Percentiles rank a stretch among this genome's conserved stretches.
Evolutionary conservation across 2,888 invertebrate genomes (phyloP).

Genomic region (Pterobdella sp.): DNA sequence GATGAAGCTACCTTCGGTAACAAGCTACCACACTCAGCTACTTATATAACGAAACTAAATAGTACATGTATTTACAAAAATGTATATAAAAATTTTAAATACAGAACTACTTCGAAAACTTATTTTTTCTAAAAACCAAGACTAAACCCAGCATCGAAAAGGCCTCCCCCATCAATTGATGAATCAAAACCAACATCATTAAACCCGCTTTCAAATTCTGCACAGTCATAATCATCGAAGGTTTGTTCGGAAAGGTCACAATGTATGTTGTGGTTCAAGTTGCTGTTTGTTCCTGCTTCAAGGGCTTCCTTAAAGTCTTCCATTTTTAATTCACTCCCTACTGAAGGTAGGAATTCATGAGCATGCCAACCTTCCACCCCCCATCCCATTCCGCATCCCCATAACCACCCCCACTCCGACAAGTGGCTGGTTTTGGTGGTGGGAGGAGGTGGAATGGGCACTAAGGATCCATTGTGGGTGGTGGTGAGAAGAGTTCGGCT

Average conservation of each 20-base stretch:
- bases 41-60: background rate
- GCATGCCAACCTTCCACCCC: conserved; percentile 29
- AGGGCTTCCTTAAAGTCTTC: conserved; percentile 5
- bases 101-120: no score
- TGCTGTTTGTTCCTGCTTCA: background rate
- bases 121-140: conserved; percentile 26
- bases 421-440: background rate
- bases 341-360: conserved; percentile 13
- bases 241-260: conserved; percentile 19
- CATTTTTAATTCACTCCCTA: background rate
- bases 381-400: conserved; percentile 34
- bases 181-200: conserved; percentile 28
- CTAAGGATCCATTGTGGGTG: background rate
- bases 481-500: background rate
- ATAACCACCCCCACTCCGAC: conserved; percentile 32
- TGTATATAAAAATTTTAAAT: no score
- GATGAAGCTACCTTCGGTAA: conserved; percentile 5
- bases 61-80: background rate
- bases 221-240: conserved; percentile 10
- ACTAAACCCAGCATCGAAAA: conserved; percentile 30
- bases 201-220: conserved; percentile 19
- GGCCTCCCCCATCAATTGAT: conserved; percentile 21
- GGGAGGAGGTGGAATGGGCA: conserved; percentile 3
- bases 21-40: background rate
- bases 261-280: conserved; percentile 9